A percentile compares a stretch with the other conserved stretches of the same genome.
Conservation (phyloP, 1,140 invertebrate species). For the Eriocheir sinensis region DNA sequence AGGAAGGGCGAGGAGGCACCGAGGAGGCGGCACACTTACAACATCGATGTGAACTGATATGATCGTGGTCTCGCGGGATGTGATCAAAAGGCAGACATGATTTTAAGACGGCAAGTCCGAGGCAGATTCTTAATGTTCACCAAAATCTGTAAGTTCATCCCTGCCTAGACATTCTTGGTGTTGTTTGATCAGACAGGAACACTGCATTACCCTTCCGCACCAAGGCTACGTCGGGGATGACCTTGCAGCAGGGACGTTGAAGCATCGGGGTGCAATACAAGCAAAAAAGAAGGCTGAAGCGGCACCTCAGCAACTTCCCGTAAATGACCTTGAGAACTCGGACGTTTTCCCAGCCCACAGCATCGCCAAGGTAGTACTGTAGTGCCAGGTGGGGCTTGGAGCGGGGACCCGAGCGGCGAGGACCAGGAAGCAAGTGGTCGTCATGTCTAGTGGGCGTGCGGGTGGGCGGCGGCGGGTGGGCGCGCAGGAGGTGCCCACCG, state of each 20-base stretch:
- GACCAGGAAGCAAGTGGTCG: not conserved
- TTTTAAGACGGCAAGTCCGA: too few species aligned
- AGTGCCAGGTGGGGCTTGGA: not conserved
- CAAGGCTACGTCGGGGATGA: not conserved
- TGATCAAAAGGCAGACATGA: too few species aligned
- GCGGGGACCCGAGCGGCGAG: not conserved
- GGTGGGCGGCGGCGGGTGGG: slow-evolving; percentile 36
- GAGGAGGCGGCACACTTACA: too few species aligned
- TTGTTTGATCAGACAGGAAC: too few species aligned
- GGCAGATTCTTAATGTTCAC: too few species aligned
- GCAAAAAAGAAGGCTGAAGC: not conserved
- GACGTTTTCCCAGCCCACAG: not conserved
- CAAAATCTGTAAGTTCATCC: too few species aligned
- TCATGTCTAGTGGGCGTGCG: slow-evolving; percentile 60
- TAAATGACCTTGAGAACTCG: not conserved
- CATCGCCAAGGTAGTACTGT: not conserved
- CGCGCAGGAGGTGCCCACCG: slow-evolving; percentile 18
- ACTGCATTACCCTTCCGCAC: not conserved
- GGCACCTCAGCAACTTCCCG: not conserved
- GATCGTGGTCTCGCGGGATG: too few species aligned
- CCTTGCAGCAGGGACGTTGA: not conserved
- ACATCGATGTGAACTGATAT: too few species aligned
- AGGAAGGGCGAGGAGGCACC: too few species aligned
- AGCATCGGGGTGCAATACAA: not conserved
- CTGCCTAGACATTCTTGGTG: too few species aligned